Base-by-base conservation (phyloP, 2,888 invertebrate genomes). In the Alentia gelatinosa region DNA sequence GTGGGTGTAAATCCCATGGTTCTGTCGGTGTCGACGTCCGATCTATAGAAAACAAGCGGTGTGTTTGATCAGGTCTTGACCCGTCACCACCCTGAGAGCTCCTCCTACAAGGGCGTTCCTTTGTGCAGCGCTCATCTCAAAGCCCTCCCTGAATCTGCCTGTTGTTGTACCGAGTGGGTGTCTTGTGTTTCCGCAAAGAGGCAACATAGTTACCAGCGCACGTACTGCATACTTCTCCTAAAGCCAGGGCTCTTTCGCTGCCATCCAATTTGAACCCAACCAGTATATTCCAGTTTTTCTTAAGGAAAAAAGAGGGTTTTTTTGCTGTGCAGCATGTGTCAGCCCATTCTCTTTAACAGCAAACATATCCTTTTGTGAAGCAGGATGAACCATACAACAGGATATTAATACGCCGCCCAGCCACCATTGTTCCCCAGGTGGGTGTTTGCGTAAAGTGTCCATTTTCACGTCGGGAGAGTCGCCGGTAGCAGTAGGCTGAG, bases 231-330 rank as follows among this genome's bases (percentile, higher is more conserved):
- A 79, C 79, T 79, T 39, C 37, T 37, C 79, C 39, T 33, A 37
- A 79, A 35, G 39, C 37, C 79, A 35, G 19, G 47, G 63, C 79
- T n/a, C 79, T 7, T 12, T 15, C 0, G 7, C 0, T 35, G 37
- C n/a, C 79, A 39, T 79, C 79, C 79, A 79, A 79, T 79, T 74
- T 79, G 79, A 79, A 79, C 23, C 35, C 26, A 23, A 3, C 68
- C 56, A 33, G 12, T 35, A 37, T 74, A 37, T 79, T n/a, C n/a
- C n/a, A n/a, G n/a, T n/a, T n/a, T n/a, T n/a, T n/a, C n/a, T n/a
- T n/a, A n/a, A n/a, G n/a, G n/a, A n/a, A n/a, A n/a, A n/a, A n/a
- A n/a, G n/a, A n/a, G n/a, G n/a, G n/a, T n/a, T n/a, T n/a, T n/a
- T n/a, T n/a, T n/a, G n/a, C n/a, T n/a, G n/a, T 37, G 79, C 79